Percentiles rank a stretch among this genome's conserved stretches.
These are phyloP conservation scores for Stomatorhinus walkeri DNA, from an alignment of 2,797 vertebrate species.

Conservation along the genomic window DNA sequence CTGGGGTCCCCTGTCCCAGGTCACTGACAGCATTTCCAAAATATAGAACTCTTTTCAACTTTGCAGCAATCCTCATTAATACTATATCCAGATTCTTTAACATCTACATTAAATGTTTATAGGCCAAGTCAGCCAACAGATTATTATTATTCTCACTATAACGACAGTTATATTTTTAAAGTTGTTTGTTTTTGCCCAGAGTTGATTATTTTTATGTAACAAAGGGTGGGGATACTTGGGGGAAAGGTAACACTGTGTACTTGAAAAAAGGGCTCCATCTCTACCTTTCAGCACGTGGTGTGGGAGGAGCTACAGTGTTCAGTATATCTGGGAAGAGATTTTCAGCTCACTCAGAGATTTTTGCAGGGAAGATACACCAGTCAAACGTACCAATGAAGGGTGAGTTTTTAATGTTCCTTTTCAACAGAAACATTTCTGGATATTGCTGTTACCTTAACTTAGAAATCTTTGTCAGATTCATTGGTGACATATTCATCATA, in stretches of 20 bases:
- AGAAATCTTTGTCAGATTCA: background rate
- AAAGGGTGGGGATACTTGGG: background rate
- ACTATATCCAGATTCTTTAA: background rate
- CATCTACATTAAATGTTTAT: background rate
- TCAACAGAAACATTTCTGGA: background rate
- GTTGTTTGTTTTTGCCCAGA: background rate
- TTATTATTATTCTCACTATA: background rate
- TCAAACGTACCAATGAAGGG: conserved; percentile 48
- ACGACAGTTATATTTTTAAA: background rate
- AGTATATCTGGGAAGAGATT: conserved; percentile 28
- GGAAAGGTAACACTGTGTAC: background rate
- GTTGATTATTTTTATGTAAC: background rate
- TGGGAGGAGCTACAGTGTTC: conserved; percentile 33
- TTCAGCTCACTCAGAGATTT: background rate
- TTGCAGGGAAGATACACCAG: background rate
- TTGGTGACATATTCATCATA: background rate
- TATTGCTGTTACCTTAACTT: background rate
- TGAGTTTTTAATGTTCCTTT: conserved; percentile 33
- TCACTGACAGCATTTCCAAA: background rate
- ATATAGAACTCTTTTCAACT: background rate
- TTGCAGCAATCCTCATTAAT: background rate
- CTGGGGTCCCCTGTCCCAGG: background rate
- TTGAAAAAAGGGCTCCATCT: background rate
- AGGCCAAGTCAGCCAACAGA: background rate
- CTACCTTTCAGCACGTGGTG: background rate